Conservation (phyloP, 1,140 invertebrate species). For the silkworm (Bombyx mori) region DNA sequence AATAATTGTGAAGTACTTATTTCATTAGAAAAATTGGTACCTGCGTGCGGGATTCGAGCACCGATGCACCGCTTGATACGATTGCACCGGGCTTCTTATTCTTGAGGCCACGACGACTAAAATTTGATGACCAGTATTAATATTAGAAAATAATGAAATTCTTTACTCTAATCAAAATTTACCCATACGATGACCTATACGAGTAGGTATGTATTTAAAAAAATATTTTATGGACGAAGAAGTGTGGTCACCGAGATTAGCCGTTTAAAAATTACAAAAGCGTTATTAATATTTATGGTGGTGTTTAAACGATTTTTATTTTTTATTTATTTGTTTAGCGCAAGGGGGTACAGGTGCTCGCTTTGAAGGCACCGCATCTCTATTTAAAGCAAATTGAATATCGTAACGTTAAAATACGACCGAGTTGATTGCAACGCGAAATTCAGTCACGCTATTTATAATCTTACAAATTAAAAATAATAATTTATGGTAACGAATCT, state of each 20-base stretch:
- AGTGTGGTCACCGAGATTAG: constrained; percentile 35
- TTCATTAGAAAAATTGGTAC: too few relatives aligned
- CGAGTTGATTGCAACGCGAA: constrained; percentile 15
- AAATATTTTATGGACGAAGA: neutral
- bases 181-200: too few relatives aligned
- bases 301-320: constrained; percentile 34
- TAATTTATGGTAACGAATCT: too few relatives aligned
- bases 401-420: constrained; percentile 23
- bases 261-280: constrained; percentile 36
- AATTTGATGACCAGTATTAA: too few relatives aligned
- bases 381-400: constrained; percentile 25
- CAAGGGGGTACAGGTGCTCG: constrained; percentile 48
- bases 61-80: too few relatives aligned
- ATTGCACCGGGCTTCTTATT: too few relatives aligned
- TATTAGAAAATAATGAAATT: too few relatives aligned
- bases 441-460: constrained; percentile 26
- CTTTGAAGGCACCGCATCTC: constrained; percentile 35
- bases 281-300: constrained; percentile 63
- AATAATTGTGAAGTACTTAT: too few relatives aligned
- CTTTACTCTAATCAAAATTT: too few relatives aligned
- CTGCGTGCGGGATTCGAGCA: too few relatives aligned
- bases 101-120: too few relatives aligned
- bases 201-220: too few relatives aligned
- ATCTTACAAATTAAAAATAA: constrained; percentile 17
- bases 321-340: constrained; percentile 60